Evolutionary conservation across 2,113 vertebrate genomes (phyloP).

Genomic region (Cairina moschata): DNA sequence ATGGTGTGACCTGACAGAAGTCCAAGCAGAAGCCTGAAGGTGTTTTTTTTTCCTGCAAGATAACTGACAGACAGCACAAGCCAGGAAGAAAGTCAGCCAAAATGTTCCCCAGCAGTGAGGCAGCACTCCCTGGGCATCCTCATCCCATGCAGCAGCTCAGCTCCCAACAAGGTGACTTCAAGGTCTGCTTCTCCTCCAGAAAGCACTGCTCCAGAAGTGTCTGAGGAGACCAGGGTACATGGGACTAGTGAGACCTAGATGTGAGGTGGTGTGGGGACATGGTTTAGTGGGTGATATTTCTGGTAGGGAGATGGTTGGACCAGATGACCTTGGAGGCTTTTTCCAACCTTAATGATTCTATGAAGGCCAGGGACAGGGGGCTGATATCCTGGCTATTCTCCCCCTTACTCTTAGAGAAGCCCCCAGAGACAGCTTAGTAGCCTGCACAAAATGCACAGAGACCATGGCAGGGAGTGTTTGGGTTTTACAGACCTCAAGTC

Average conservation of each 20-base stretch:
- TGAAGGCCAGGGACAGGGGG: neutral
- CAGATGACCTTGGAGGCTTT: too few relatives aligned
- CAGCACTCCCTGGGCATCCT: neutral
- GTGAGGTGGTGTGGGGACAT: too few relatives aligned
- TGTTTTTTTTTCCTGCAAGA: neutral
- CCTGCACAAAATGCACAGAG: neutral
- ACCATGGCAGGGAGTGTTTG: fast-evolving
- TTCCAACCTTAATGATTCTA: too few relatives aligned
- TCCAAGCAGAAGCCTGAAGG: neutral
- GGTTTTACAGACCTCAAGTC: neutral
- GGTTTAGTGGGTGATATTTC: too few relatives aligned
- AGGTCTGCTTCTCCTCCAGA: neutral
- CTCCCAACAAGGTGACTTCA: fast-evolving
- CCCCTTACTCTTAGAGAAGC: neutral
- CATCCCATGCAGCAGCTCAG: neutral
- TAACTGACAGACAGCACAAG: fast-evolving
- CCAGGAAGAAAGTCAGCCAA: neutral
- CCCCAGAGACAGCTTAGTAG: neutral
- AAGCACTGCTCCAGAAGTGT: fast-evolving
- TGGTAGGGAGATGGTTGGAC: too few relatives aligned
- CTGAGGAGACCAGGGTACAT: neutral
- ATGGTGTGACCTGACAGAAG: neutral
- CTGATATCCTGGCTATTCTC: neutral
- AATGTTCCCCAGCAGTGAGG: neutral
- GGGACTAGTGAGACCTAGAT: fast-evolving